Percentiles rank a stretch among this genome's conserved stretches.
Conservation (phyloP, 2,888 invertebrate species). For the Apomyelois bistriatella region DNA sequence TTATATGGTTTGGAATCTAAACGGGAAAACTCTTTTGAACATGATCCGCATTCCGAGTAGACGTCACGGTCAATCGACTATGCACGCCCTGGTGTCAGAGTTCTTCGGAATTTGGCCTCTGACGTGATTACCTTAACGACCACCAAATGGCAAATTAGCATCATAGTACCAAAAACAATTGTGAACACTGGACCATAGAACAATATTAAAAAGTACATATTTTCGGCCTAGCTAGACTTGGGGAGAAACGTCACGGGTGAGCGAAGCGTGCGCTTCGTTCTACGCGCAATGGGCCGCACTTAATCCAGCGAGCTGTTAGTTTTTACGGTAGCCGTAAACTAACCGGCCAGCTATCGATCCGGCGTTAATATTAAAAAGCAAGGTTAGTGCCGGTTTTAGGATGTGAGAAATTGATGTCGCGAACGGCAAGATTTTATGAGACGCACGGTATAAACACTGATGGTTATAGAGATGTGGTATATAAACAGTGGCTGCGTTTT, state of each 20-base stretch:
- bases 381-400: conserved; percentile 18
- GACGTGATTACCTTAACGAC: too few species aligned
- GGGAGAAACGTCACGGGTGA: background rate
- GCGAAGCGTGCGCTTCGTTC: conserved; percentile 6
- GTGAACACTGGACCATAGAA: conserved; percentile 8
- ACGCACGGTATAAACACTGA: conserved; percentile 2
- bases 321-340: conserved; percentile 66
- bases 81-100: too few species aligned
- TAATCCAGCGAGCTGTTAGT: conserved; percentile 61
- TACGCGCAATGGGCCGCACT: conserved; percentile 53
- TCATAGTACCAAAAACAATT: background rate
- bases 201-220: background rate
- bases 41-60: too few species aligned
- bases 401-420: conserved; percentile 9
- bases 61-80: too few species aligned
- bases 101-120: too few species aligned
- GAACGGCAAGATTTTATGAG: conserved; percentile 6
- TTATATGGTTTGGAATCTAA: too few species aligned
- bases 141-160: too few species aligned
- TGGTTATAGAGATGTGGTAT: background rate
- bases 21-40: too few species aligned
- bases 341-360: conserved; percentile 51
- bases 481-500: background rate
- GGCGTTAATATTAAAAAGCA: conserved; percentile 55
- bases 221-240: background rate